These are phyloP conservation scores for Protodeltote pygarga DNA, from an alignment of 2,888 invertebrate genomes.

Conservation along the genomic window DNA sequence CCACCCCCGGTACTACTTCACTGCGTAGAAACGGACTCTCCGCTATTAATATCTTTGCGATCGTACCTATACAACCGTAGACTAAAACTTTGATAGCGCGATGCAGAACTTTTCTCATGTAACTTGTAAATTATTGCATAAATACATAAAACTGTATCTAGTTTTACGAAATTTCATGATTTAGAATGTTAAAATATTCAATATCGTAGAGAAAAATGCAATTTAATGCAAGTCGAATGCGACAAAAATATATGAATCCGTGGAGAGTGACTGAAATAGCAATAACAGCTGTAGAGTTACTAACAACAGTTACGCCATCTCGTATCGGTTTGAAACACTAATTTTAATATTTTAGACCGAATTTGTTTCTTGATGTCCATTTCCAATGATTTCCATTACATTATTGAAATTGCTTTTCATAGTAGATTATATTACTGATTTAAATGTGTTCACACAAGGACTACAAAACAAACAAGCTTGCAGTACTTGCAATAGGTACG, in stretches of 20 bases:
- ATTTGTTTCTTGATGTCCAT: too few relatives aligned
- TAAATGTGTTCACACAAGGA: too few relatives aligned
- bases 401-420: too few relatives aligned
- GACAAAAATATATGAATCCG: conserved; percentile 2
- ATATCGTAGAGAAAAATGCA: background rate
- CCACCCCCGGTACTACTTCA: conserved; percentile 60
- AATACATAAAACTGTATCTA: background rate
- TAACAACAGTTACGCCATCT: conserved; percentile 47
- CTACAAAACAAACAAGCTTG: too few relatives aligned
- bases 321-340: conserved; percentile 29
- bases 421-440: too few relatives aligned
- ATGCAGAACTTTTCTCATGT: conserved; percentile 35
- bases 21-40: conserved; percentile 77
- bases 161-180: background rate
- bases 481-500: too few relatives aligned
- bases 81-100: conserved; percentile 53
- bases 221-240: background rate
- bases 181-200: background rate
- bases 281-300: background rate
- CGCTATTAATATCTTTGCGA: fast-evolving
- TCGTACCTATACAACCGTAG: conserved; percentile 21
- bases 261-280: conserved; percentile 31
- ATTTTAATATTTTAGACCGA: background rate
- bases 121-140: background rate
- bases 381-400: background rate